A percentile compares a stretch with the other conserved stretches of the same genome.
phyloP scores from a whole-genome alignment of 2,888 invertebrate genomes.

The Caenorhabditis sinica region DNA sequence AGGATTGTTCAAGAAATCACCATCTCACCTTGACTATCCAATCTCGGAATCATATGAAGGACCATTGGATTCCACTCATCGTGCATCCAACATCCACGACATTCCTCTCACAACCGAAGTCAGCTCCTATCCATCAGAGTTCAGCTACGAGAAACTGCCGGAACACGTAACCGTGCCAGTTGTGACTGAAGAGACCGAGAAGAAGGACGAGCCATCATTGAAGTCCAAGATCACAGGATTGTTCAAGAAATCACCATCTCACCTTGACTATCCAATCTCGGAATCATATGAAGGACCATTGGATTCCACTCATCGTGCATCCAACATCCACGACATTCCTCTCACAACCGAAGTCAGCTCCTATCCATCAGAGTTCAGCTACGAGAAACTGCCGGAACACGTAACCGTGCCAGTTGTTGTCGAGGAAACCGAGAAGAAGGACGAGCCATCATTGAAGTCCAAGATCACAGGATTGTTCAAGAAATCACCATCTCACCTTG shows the following conservation, averaged over 20 bases:
- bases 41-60: slow-evolving; percentile 51
- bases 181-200: slow-evolving; percentile 39
- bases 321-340: slow-evolving; percentile 11
- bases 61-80: slow-evolving; percentile 37
- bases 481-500: slow-evolving; percentile 33
- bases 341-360: slow-evolving; percentile 10
- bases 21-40: slow-evolving; percentile 47
- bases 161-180: slow-evolving; percentile 23
- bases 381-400: slow-evolving; percentile 33
- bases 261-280: slow-evolving; percentile 47
- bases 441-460: slow-evolving; percentile 20
- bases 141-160: slow-evolving; percentile 38
- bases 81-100: slow-evolving; percentile 69
- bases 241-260: slow-evolving; percentile 48
- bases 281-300: slow-evolving; percentile 36
- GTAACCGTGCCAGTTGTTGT: slow-evolving; percentile 30
- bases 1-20: slow-evolving; percentile 55
- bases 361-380: slow-evolving; percentile 28
- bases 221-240: slow-evolving; percentile 47
- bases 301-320: slow-evolving; percentile 17
- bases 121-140: slow-evolving; percentile 31
- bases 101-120: slow-evolving; percentile 50
- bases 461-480: slow-evolving; percentile 27
- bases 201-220: slow-evolving; percentile 40
- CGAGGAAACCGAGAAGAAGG: slow-evolving; percentile 30